phyloP scores from a whole-genome alignment of 2,888 invertebrate species.

The Andrena fulva region DNA sequence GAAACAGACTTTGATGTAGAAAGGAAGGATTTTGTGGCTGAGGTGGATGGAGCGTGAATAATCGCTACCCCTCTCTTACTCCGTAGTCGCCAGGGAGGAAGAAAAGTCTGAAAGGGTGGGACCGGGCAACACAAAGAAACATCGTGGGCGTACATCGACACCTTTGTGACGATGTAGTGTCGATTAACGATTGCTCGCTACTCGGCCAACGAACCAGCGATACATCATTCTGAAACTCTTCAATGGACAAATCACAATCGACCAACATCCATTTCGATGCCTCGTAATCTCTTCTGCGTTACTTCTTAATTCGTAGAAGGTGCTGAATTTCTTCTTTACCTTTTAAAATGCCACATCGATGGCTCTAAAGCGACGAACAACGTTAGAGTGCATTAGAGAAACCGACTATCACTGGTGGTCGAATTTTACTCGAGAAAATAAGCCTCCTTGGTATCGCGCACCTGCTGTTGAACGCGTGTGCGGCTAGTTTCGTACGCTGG shows the following conservation, averaged over 20 bases:
- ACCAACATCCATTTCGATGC: too few species aligned
- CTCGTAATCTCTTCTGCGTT: too few species aligned
- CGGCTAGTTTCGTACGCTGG: slow-evolving; percentile 5
- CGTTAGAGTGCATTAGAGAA: neutral
- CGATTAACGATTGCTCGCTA: neutral
- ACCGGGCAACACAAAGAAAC: slow-evolving; percentile 16
- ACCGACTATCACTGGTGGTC: slow-evolving; percentile 14
- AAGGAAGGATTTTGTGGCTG: slow-evolving; percentile 74
- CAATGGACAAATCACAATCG: too few species aligned
- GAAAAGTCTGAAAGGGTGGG: slow-evolving; percentile 26
- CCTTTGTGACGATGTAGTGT: neutral
- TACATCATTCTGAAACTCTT: too few species aligned
- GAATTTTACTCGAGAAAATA: slow-evolving; percentile 9
- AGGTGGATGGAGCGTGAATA: slow-evolving; percentile 75
- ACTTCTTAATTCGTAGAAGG: too few species aligned
- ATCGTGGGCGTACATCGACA: neutral
- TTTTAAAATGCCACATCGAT: neutral
- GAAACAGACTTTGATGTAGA: slow-evolving; percentile 75
- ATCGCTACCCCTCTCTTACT: slow-evolving; percentile 62
- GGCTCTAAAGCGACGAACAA: neutral
- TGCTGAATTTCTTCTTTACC: too few species aligned
- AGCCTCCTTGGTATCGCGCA: neutral
- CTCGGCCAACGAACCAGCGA: too few species aligned
- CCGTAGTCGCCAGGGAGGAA: slow-evolving; percentile 25
- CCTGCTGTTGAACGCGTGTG: slow-evolving; percentile 11